phyloP scores from a whole-genome alignment of 1,140 invertebrate genomes.

The Nephotettix cincticeps region DNA sequence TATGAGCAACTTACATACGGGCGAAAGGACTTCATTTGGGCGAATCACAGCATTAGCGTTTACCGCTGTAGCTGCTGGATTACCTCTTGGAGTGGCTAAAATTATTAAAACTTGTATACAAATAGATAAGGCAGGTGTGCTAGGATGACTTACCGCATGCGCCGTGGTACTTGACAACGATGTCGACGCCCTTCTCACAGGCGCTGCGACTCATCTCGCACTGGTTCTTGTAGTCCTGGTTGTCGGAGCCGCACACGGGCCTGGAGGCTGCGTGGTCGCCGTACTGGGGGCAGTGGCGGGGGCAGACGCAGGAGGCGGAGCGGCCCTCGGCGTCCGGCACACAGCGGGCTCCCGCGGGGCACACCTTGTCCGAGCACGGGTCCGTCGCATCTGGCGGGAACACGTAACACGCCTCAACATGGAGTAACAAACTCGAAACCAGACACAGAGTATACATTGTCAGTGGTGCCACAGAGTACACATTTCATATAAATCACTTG shows the following conservation, averaged over 20 bases:
- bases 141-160: conserved; percentile 90
- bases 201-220: conserved; percentile 80
- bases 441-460: too few relatives aligned
- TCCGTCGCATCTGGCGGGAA: conserved; percentile 56
- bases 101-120: too few relatives aligned
- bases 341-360: conserved; percentile 76
- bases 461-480: too few relatives aligned
- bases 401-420: conserved; percentile 27
- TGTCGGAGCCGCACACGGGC: conserved; percentile 74
- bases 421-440: too few relatives aligned
- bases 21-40: too few relatives aligned
- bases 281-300: conserved; percentile 35
- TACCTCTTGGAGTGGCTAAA: too few relatives aligned
- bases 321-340: conserved; percentile 47
- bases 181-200: conserved; percentile 69
- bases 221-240: conserved; percentile 69
- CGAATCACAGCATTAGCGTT: too few relatives aligned
- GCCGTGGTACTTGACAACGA: conserved; percentile 83
- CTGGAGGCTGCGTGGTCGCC: conserved; percentile 36
- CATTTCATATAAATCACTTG: too few relatives aligned
- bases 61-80: too few relatives aligned
- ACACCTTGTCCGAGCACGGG: conserved; percentile 68
- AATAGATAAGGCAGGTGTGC: too few relatives aligned
- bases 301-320: conserved; percentile 31
- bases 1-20: too few relatives aligned